phyloP scores from a whole-genome alignment of 2,888 invertebrate genomes.

The Saturnia japonica region DNA sequence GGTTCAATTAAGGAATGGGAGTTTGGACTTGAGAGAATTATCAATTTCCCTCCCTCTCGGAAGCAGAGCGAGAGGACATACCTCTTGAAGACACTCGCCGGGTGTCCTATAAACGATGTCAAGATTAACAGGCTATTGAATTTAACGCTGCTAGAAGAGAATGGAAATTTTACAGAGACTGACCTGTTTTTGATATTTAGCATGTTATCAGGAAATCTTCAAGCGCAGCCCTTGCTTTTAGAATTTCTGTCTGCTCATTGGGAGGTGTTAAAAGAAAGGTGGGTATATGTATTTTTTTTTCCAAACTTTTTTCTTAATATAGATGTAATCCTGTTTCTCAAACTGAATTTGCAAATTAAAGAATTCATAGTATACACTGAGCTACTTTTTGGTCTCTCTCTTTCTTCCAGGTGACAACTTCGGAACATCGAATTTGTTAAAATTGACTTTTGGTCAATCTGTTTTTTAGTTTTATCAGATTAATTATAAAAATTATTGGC shows the following conservation, averaged over 20 bases:
- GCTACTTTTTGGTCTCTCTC: too few species aligned
- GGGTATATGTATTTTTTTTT: conserved; percentile 40
- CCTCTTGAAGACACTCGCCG: conserved; percentile 88
- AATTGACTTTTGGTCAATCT: too few species aligned
- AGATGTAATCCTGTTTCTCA: background rate
- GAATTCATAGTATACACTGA: background rate
- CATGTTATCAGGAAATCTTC: conserved; percentile 87
- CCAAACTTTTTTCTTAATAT: background rate
- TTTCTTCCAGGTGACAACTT: too few species aligned
- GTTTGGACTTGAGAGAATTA: conserved; percentile 88
- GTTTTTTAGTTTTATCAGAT: too few species aligned
- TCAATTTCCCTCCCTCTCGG: conserved; percentile 87
- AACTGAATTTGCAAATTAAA: background rate
- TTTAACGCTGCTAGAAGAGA: conserved; percentile 85
- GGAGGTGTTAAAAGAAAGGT: conserved; percentile 85
- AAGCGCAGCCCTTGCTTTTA: conserved; percentile 87
- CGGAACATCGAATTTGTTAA: too few species aligned
- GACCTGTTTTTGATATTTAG: conserved; percentile 89
- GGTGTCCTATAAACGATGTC: conserved; percentile 87
- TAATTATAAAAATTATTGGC: too few species aligned
- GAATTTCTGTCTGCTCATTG: conserved; percentile 87
- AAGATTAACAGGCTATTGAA: conserved; percentile 85
- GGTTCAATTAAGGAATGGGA: conserved; percentile 91
- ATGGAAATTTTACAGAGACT: conserved; percentile 88
- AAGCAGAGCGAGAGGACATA: conserved; percentile 89